Percentiles rank a stretch among this genome's conserved stretches.
Conservation (phyloP, 1,140 invertebrate species). For the Yoshiicerus persimilis region DNA sequence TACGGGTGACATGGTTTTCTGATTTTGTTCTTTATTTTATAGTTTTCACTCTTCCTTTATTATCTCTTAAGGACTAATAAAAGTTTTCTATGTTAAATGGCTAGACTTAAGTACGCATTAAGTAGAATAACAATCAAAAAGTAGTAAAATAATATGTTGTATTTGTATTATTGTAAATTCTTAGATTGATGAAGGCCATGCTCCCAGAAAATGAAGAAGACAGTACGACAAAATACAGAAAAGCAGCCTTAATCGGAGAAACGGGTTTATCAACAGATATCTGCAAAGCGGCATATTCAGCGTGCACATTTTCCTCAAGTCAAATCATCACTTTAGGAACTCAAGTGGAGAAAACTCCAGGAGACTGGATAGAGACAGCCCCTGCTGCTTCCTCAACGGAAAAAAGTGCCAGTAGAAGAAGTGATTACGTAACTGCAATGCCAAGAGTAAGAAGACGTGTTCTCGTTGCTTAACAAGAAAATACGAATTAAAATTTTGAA, state of each 20-base stretch:
- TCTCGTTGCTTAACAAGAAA: neutral
- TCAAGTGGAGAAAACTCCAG: neutral
- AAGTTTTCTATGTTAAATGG: too few relatives aligned
- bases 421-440: conserved; percentile 10
- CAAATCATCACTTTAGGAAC: conserved; percentile 40
- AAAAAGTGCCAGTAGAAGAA: neutral
- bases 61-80: too few relatives aligned
- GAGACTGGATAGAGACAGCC: neutral
- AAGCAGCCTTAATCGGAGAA: conserved; percentile 41
- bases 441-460: conserved; percentile 20
- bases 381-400: neutral
- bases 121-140: neutral
- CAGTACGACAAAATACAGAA: conserved; percentile 40
- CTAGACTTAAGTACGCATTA: too few relatives aligned
- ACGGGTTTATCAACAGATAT: conserved; percentile 22
- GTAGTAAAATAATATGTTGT: neutral
- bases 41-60: too few relatives aligned
- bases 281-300: conserved; percentile 22
- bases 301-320: conserved; percentile 10
- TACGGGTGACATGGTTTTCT: too few relatives aligned
- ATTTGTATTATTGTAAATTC: too few relatives aligned
- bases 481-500: neutral
- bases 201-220: conserved; percentile 34
- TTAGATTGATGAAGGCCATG: conserved; percentile 38
- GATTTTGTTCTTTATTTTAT: too few relatives aligned